Conservation (phyloP, 2,113 vertebrate species). For the Larimichthys crocea region DNA sequence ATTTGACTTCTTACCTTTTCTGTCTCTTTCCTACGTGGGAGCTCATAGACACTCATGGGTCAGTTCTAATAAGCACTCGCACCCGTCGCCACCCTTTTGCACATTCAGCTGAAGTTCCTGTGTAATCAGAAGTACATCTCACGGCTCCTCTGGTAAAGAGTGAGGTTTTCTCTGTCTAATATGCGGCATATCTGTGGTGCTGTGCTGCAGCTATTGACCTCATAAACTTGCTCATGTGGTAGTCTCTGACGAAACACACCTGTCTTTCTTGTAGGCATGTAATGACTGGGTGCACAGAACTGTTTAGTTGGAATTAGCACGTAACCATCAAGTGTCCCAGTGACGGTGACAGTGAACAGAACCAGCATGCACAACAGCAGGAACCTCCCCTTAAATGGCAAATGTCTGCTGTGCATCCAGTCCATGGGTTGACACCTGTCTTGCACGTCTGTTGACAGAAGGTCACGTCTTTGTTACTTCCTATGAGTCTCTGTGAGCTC, state of each 20-base stretch:
- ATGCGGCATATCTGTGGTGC: not conserved
- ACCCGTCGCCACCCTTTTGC: not conserved
- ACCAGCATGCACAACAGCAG: too few species aligned
- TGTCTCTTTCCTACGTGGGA: constrained; percentile 5
- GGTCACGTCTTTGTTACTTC: too few species aligned
- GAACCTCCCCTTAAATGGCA: too few species aligned
- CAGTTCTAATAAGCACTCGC: not conserved
- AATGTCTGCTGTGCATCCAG: too few species aligned
- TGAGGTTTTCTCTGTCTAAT: not conserved
- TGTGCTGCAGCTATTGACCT: not conserved
- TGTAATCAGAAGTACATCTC: constrained; percentile 54
- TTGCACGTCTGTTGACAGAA: not conserved
- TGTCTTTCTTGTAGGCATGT: not conserved
- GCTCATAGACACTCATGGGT: not conserved
- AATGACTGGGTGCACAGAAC: too few species aligned
- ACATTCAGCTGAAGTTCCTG: constrained; percentile 28
- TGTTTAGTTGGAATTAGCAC: too few species aligned
- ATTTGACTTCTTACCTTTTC: constrained; percentile 61
- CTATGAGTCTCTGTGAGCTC: too few species aligned
- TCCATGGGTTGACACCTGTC: not conserved
- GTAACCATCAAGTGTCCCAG: too few species aligned
- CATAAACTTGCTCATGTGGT: not conserved
- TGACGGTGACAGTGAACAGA: too few species aligned
- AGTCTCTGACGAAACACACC: not conserved
- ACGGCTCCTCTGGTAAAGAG: not conserved